Conservation (phyloP, 2,797 vertebrate genomes). For the Kryptolebias ocellatus region DNA sequence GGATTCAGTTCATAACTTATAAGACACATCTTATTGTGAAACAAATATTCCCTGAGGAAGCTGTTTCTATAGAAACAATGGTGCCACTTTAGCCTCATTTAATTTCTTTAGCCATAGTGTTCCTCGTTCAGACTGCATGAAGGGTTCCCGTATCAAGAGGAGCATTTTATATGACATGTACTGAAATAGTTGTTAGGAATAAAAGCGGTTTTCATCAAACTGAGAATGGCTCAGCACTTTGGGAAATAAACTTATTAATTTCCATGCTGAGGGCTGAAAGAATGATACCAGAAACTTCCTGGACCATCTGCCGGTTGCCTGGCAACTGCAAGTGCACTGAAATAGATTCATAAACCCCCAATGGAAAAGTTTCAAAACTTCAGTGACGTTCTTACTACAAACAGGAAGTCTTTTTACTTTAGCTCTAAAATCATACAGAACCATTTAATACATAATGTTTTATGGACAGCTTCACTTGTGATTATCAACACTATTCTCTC, state of each 20-base stretch:
- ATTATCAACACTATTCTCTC: too few relatives aligned
- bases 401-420: too few relatives aligned
- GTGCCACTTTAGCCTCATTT: slow-evolving; percentile 4
- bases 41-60: slow-evolving; percentile 4
- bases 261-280: not conserved
- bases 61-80: slow-evolving; percentile 47
- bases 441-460: too few relatives aligned
- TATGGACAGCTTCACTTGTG: too few relatives aligned
- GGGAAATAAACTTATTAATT: not conserved
- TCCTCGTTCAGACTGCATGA: too few relatives aligned
- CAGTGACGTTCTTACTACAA: too few relatives aligned
- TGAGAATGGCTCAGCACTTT: slow-evolving; percentile 3
- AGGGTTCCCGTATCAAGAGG: too few relatives aligned
- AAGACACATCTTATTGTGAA: slow-evolving; percentile 7
- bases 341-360: not conserved
- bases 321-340: not conserved
- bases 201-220: not conserved
- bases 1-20: too few relatives aligned
- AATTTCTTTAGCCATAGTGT: too few relatives aligned
- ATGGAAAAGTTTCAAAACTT: not conserved
- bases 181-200: too few relatives aligned
- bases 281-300: not conserved
- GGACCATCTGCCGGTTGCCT: slow-evolving; percentile 17
- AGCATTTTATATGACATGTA: too few relatives aligned
- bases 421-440: too few relatives aligned